phyloP scores from a whole-genome alignment of 2,113 vertebrate genomes.

The Arizona elegans region DNA sequence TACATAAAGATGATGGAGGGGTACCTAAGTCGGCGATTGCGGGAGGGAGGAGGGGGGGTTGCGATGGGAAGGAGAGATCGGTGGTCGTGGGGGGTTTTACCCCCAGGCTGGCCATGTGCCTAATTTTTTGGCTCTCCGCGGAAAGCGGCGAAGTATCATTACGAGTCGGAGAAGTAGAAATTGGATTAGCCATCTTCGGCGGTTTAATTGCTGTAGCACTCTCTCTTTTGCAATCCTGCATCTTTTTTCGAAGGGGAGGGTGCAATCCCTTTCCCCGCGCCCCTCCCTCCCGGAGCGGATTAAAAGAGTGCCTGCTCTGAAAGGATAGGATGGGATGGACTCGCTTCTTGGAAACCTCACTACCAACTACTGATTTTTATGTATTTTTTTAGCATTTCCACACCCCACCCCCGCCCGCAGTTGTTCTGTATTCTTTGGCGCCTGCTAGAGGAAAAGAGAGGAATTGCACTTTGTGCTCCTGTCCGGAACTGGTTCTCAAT shows the following conservation, averaged over 20 bases:
- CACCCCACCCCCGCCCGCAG: too few relatives aligned
- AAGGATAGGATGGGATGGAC: neutral
- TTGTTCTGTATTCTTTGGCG: neutral
- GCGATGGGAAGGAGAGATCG: neutral
- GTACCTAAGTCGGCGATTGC: too few relatives aligned
- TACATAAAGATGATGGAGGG: neutral
- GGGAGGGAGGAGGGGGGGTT: neutral
- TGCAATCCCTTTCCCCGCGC: too few relatives aligned
- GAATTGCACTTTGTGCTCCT: neutral
- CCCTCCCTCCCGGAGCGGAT: neutral
- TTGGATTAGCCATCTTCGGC: neutral
- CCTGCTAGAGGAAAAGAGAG: slow-evolving; percentile 5
- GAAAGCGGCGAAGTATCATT: neutral
- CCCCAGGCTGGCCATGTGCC: neutral
- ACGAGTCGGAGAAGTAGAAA: neutral
- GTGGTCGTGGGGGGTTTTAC: neutral
- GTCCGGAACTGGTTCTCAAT: neutral
- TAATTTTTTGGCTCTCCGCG: too few relatives aligned
- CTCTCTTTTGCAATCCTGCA: neutral
- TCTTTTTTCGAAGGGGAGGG: neutral
- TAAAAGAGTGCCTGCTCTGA: neutral
- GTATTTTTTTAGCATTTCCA: too few relatives aligned
- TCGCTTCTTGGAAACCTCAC: too few relatives aligned
- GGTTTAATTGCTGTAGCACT: neutral
- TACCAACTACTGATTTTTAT: neutral